phyloP scores from a whole-genome alignment of 2,113 vertebrate species.

The Rhinichthys klamathensis region DNA sequence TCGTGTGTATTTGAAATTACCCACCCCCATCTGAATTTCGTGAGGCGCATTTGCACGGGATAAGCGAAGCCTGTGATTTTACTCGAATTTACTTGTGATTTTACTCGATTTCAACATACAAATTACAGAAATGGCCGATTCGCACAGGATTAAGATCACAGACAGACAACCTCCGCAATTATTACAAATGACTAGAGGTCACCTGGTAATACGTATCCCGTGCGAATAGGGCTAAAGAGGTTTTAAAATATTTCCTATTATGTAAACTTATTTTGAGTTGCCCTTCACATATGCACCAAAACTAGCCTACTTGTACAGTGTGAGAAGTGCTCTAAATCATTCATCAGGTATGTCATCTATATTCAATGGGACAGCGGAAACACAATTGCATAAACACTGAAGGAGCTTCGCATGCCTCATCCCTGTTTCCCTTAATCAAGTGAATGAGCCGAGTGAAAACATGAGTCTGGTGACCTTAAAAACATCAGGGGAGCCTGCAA shows the following conservation, averaged over 20 bases:
- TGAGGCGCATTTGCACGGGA: too few relatives aligned
- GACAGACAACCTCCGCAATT: too few relatives aligned
- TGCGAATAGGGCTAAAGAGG: too few relatives aligned
- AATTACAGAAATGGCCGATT: too few relatives aligned
- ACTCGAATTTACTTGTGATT: too few relatives aligned
- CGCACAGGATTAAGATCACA: too few relatives aligned
- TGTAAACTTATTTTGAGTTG: conserved; percentile 26
- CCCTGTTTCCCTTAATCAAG: conserved; percentile 18
- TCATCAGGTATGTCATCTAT: conserved; percentile 32
- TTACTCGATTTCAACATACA: too few relatives aligned
- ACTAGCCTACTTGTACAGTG: conserved; percentile 21
- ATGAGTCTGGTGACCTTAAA: conserved; percentile 32
- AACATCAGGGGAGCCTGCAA: conserved; percentile 32
- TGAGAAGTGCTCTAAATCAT: conserved; percentile 39
- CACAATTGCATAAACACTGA: conserved; percentile 34
- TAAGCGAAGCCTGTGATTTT: too few relatives aligned
- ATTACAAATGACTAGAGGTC: too few relatives aligned
- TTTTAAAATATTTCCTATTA: conserved; percentile 22
- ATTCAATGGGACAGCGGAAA: conserved; percentile 46
- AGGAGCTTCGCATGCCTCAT: conserved; percentile 14
- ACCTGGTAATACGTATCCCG: too few relatives aligned
- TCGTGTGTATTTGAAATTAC: too few relatives aligned
- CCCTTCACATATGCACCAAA: conserved; percentile 28
- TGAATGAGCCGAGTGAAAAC: conserved; percentile 14
- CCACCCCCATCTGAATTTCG: too few relatives aligned